Percentiles rank a stretch among this genome's conserved stretches.
phyloP scores from a whole-genome alignment of 2,888 invertebrate genomes.

The Anaspis maculata region DNA sequence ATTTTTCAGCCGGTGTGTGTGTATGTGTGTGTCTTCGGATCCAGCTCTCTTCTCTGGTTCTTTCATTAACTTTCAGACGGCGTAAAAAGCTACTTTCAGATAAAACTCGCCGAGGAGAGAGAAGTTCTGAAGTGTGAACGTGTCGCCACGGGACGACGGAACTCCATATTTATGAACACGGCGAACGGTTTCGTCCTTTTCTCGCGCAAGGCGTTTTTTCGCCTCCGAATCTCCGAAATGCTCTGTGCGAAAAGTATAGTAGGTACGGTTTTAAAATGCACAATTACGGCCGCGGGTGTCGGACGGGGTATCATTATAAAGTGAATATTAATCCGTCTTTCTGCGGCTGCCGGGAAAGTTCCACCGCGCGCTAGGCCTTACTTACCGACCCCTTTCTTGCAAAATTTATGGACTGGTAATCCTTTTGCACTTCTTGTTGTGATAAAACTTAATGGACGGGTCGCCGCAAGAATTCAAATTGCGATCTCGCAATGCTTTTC shows the following conservation, averaged over 20 bases:
- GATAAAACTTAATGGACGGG: constrained; percentile 13
- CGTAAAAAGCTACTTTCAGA: constrained; percentile 31
- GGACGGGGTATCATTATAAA: constrained; percentile 17
- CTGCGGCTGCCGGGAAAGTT: constrained; percentile 14
- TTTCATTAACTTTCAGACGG: constrained; percentile 35
- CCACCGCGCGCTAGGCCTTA: too few species aligned
- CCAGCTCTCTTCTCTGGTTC: constrained; percentile 26
- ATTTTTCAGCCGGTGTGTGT: constrained; percentile 25
- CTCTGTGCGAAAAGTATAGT: constrained; percentile 11
- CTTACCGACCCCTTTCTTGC: too few species aligned
- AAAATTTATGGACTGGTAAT: constrained; percentile 17
- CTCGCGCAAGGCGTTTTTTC: constrained; percentile 6
- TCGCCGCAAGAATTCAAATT: too few species aligned
- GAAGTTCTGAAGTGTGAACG: constrained; percentile 31
- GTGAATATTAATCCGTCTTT: constrained; percentile 18
- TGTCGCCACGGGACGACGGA: constrained; percentile 24
- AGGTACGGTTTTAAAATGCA: constrained; percentile 17
- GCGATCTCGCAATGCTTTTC: too few species aligned
- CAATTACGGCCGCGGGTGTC: constrained; percentile 14
- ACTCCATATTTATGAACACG: constrained; percentile 20
- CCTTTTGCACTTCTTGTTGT: constrained; percentile 15
- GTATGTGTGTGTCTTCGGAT: too few species aligned
- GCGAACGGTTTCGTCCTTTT: constrained; percentile 7
- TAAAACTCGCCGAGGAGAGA: constrained; percentile 27
- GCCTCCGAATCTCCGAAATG: background rate